Conservation (phyloP, 2,888 invertebrate genomes). For the Ophion ellenae region DNA sequence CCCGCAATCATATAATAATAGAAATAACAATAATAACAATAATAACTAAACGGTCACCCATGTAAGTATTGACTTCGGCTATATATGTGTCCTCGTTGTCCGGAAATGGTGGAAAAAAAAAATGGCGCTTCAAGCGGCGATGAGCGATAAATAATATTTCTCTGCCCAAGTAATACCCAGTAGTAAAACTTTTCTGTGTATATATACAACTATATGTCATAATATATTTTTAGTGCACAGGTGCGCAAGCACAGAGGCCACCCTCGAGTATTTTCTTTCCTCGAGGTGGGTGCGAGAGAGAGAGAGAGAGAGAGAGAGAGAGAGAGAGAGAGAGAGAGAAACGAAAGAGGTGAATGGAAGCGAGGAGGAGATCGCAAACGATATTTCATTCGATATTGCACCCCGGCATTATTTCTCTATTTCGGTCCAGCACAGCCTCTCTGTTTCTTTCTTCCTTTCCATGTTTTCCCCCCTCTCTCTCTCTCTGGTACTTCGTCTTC, state of each 20-base stretch:
- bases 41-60: background rate
- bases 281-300: constrained; percentile 25
- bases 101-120: constrained; percentile 20
- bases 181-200: constrained; percentile 33
- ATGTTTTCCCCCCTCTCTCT: constrained; percentile 57
- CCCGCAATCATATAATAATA: constrained; percentile 69
- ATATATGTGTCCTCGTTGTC: constrained; percentile 29
- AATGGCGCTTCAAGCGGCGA: constrained; percentile 3
- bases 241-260: constrained; percentile 47
- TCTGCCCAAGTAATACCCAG: constrained; percentile 34
- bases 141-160: constrained; percentile 45
- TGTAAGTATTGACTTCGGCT: background rate
- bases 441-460: constrained; percentile 61
- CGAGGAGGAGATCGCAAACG: constrained; percentile 76
- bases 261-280: constrained; percentile 60
- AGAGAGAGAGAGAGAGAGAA: no score
- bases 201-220: constrained; percentile 8
- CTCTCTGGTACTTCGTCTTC: constrained; percentile 58
- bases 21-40: constrained; percentile 69
- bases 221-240: constrained; percentile 61
- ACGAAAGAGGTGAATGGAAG: constrained; percentile 14
- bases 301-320: constrained; percentile 25
- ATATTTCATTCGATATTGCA: constrained; percentile 84
- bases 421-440: constrained; percentile 72
- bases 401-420: constrained; percentile 83